Evolutionary conservation across 1,140 invertebrate genomes (phyloP).

Genomic region (Macrocentrus cingulum): DNA sequence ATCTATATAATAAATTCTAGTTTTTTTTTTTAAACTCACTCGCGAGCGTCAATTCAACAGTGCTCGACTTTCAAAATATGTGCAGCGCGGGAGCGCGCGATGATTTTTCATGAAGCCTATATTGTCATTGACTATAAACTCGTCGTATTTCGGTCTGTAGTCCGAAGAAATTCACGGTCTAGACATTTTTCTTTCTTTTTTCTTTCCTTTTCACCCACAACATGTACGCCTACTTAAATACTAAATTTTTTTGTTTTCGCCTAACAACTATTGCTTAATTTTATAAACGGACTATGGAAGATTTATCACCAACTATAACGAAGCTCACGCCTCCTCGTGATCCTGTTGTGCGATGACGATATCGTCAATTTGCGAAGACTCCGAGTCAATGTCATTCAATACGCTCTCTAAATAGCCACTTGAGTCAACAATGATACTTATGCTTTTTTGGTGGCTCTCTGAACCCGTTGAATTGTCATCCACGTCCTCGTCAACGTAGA

Average conservation of each 20-base stretch:
- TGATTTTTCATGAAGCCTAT: conserved; percentile 41
- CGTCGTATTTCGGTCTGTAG: conserved; percentile 3
- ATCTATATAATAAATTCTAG: conserved; percentile 5
- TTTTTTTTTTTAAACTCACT: not conserved
- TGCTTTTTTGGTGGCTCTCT: conserved; percentile 8
- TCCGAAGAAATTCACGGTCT: too few species aligned
- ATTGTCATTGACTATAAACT: conserved; percentile 58
- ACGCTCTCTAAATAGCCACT: conserved; percentile 8
- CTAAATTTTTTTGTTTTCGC: not conserved
- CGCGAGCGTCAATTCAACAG: not conserved
- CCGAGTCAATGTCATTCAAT: conserved; percentile 8
- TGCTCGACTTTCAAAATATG: not conserved
- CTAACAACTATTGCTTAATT: not conserved
- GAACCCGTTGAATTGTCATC: conserved; percentile 11
- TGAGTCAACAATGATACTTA: conserved; percentile 19
- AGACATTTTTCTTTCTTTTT: not conserved
- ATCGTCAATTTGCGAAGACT: conserved; percentile 17
- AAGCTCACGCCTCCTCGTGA: conserved; percentile 6
- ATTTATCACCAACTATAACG: conserved; percentile 17
- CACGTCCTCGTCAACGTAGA: conserved; percentile 19
- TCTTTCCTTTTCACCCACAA: conserved; percentile 1
- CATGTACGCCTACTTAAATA: not conserved
- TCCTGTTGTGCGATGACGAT: not conserved
- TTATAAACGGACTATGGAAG: conserved; percentile 19
- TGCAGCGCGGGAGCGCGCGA: not conserved